phyloP scores from a whole-genome alignment of 2,797 vertebrate genomes.

The Rhinophrynus dorsalis region DNA sequence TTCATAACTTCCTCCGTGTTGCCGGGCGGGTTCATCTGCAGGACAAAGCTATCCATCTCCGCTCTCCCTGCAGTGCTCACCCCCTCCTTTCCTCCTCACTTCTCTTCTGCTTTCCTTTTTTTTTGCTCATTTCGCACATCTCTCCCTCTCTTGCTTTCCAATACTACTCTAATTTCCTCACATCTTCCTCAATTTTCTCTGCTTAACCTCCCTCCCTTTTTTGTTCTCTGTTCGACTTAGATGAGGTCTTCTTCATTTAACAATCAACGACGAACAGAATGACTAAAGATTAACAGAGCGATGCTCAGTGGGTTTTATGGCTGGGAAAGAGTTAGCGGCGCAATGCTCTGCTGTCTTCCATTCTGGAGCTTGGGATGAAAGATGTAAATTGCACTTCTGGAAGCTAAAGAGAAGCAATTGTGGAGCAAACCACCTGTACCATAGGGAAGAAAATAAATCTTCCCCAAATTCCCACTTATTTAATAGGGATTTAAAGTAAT shows the following conservation, averaged over 20 bases:
- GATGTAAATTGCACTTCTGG: no score
- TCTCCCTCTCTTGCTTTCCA: conserved; percentile 28
- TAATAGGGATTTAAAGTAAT: no score
- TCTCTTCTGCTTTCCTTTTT: conserved; percentile 43
- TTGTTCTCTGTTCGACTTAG: conserved; percentile 22
- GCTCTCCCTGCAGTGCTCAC: conserved; percentile 45
- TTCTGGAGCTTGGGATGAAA: conserved; percentile 33
- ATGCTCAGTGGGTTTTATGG: conserved; percentile 29
- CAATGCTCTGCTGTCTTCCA: conserved; percentile 28
- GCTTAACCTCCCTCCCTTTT: conserved; percentile 20
- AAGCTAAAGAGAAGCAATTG: no score
- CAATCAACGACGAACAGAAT: conserved; percentile 28
- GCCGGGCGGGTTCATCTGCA: conserved; percentile 67
- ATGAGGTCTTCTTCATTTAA: conserved; percentile 18
- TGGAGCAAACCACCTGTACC: no score
- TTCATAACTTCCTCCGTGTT: conserved; percentile 72
- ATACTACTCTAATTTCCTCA: conserved; percentile 41
- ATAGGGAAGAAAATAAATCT: no score
- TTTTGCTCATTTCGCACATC: conserved; percentile 35
- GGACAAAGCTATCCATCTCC: conserved; percentile 67
- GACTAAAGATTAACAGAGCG: conserved; percentile 16
- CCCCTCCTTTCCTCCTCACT: conserved; percentile 47
- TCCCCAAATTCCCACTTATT: no score
- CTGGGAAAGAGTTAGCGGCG: conserved; percentile 4
- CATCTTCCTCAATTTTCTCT: conserved; percentile 35